Conservation (phyloP, 2,113 vertebrate genomes). For the Ctenomys sociabilis region DNA sequence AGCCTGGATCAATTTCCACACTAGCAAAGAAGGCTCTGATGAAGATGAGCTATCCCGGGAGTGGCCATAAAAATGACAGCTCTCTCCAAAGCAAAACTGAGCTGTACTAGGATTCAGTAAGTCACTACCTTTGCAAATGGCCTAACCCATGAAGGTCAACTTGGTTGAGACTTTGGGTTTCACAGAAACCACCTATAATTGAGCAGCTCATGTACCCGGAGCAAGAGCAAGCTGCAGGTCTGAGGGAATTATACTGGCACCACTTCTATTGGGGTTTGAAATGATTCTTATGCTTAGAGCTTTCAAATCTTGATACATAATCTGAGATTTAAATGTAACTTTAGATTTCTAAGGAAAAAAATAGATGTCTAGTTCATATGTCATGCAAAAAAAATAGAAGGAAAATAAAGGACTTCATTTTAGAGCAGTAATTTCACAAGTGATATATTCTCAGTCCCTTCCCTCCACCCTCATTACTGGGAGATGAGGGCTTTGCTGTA, state of each 20-base stretch:
- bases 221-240: not conserved
- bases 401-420: conserved; percentile 1
- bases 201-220: not conserved
- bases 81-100: not conserved
- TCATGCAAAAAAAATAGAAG: not conserved
- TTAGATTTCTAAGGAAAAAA: not conserved
- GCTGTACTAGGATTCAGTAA: not conserved
- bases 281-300: not conserved
- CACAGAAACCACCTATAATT: not conserved
- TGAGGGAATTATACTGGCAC: not conserved
- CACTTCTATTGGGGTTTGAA: not conserved
- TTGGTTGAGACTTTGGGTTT: not conserved
- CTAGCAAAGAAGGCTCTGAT: not conserved
- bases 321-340: not conserved
- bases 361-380: not conserved
- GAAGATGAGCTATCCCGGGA: not conserved
- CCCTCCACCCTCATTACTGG: not conserved
- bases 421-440: conserved; percentile 21
- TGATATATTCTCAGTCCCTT: not conserved
- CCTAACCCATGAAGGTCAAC: not conserved
- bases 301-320: conserved; percentile 6
- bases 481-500: not conserved
- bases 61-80: not conserved
- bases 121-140: not conserved
- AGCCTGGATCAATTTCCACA: not conserved